These are phyloP conservation scores for Bombylius discolor DNA, from an alignment of 2,888 invertebrate species.

Conservation along the genomic window DNA sequence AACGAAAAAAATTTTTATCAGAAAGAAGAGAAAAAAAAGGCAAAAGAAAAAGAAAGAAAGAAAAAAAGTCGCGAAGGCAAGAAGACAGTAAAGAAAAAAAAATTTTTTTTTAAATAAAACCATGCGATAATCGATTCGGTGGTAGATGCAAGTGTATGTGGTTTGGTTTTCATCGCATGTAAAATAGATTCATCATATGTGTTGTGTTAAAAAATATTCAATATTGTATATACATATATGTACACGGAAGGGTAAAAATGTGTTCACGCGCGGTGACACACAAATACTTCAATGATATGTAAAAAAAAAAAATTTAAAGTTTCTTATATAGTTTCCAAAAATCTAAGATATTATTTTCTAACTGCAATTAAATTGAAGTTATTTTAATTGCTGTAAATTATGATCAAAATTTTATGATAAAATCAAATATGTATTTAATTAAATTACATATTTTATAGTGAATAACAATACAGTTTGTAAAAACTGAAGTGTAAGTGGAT, in stretches of 20 bases:
- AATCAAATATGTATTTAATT: no score
- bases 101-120: constrained; percentile 15
- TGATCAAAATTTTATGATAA: no score
- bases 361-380: no score
- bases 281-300: constrained; percentile 18
- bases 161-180: neutral
- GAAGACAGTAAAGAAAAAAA: neutral
- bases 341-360: no score
- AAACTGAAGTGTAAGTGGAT: no score
- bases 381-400: no score
- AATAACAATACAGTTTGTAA: no score
- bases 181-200: neutral
- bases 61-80: constrained; percentile 5
- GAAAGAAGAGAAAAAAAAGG: neutral
- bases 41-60: neutral
- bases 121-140: constrained; percentile 20
- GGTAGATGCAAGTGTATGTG: constrained; percentile 6
- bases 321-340: neutral
- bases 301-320: constrained; percentile 11
- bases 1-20: neutral
- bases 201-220: no score
- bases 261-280: constrained; percentile 20
- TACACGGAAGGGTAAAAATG: constrained; percentile 1
- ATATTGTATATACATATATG: neutral
- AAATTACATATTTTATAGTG: no score